Conservation (phyloP, 92 coral and sea anemone genomes). For the Epizoanthus stellaris region DNA sequence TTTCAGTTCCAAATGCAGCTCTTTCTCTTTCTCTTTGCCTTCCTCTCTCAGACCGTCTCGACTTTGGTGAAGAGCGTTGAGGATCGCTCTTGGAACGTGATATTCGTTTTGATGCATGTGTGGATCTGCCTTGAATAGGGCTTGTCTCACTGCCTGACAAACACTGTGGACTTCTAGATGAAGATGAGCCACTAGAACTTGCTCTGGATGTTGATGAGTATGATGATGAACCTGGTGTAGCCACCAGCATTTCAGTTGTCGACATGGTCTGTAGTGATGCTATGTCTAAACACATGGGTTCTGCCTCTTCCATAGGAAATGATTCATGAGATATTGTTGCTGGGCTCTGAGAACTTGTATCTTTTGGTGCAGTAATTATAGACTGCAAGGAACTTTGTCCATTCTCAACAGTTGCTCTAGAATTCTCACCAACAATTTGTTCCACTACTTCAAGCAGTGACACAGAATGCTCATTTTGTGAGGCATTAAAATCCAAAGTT, state of each 20-base stretch:
- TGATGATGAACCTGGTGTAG: constrained; percentile 9
- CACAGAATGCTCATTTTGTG: constrained; percentile 17
- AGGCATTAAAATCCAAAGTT: neutral
- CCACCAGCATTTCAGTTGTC: constrained; percentile 63
- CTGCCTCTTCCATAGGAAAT: constrained; percentile 77
- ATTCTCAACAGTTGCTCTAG: constrained; percentile 2
- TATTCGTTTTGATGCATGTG: constrained; percentile 63
- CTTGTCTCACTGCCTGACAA: constrained; percentile 17
- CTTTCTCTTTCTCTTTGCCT: constrained; percentile 61
- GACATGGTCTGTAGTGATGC: constrained; percentile 65
- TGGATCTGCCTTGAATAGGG: constrained; percentile 57
- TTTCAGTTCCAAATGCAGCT: too few relatives aligned
- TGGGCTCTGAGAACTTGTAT: neutral
- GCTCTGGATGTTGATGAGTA: neutral
- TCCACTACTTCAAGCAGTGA: constrained; percentile 71
- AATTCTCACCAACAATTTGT: constrained; percentile 44
- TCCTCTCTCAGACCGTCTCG: constrained; percentile 54
- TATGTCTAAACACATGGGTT: constrained; percentile 76
- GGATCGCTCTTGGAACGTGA: constrained; percentile 87
- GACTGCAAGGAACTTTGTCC: constrained; percentile 18
- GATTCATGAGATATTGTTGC: constrained; percentile 58
- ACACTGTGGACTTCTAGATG: constrained; percentile 11
- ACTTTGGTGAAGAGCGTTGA: constrained; percentile 59
- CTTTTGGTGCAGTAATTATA: constrained; percentile 3
- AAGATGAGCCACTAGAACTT: constrained; percentile 13